These are phyloP conservation scores for Anas georgica DNA, from an alignment of 2,797 vertebrate genomes.

Conservation along the genomic window DNA sequence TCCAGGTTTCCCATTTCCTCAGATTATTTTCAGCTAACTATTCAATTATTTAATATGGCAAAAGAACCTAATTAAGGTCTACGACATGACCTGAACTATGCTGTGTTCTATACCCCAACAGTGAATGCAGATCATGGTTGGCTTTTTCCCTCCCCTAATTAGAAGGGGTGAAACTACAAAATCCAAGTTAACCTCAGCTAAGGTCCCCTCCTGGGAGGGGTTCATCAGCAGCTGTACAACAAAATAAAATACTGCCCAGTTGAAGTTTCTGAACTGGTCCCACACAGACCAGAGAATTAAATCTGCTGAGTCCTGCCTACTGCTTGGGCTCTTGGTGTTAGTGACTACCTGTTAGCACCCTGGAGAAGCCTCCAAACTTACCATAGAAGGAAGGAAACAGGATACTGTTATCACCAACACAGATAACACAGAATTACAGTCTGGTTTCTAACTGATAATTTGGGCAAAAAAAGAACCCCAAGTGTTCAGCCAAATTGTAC, in stretches of 20 bases:
- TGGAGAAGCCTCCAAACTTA: background rate
- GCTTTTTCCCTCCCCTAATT: constrained; percentile 30
- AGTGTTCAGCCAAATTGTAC: background rate
- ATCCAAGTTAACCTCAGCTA: background rate
- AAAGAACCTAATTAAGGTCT: background rate
- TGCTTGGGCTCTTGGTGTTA: background rate
- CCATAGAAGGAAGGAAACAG: accelerated
- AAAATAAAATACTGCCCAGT: background rate
- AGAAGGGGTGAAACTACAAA: constrained; percentile 36
- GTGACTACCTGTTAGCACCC: background rate
- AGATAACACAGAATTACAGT: background rate
- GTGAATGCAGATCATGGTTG: background rate
- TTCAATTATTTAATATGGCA: background rate
- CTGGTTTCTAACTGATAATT: background rate
- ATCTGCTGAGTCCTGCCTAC: background rate
- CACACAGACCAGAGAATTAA: background rate
- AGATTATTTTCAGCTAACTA: background rate
- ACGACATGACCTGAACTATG: background rate
- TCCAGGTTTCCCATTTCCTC: background rate
- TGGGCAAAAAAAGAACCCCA: background rate
- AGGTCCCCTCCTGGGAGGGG: background rate
- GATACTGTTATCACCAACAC: background rate
- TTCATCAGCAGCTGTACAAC: background rate
- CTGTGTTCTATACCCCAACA: background rate
- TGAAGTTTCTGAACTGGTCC: background rate